phyloP scores from a whole-genome alignment of 2,888 invertebrate species.

The Erannis defoliaria region DNA sequence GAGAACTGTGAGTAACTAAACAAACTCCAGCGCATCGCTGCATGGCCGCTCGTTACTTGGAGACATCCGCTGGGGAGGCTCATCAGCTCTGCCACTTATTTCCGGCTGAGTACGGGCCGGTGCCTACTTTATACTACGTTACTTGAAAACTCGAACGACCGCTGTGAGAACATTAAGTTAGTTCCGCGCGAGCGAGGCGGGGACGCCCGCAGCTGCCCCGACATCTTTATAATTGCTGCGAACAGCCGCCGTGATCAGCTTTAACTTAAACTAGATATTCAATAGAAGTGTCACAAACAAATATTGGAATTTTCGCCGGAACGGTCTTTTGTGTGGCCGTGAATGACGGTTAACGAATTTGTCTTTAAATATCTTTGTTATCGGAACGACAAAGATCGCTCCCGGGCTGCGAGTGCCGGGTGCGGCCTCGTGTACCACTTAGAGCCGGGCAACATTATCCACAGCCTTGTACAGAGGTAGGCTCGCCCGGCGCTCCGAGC shows the following conservation, averaged over 20 bases:
- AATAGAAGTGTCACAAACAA: conserved; percentile 12
- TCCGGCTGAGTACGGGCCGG: too few relatives aligned
- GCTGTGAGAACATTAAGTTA: too few relatives aligned
- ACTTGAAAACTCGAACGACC: too few relatives aligned
- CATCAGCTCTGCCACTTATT: too few relatives aligned
- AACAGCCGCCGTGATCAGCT: conserved; percentile 1
- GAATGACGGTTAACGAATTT: conserved; percentile 3
- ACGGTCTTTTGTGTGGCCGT: neutral
- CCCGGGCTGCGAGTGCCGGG: neutral
- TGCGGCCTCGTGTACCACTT: neutral
- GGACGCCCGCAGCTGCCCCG: neutral
- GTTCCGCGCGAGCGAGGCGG: neutral
- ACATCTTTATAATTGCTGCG: conserved; percentile 18
- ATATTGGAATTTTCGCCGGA: conserved; percentile 3
- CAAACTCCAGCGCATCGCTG: too few relatives aligned
- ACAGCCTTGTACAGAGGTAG: too few relatives aligned
- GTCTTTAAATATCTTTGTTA: conserved; percentile 1
- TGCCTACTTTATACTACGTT: too few relatives aligned
- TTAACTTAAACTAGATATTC: conserved; percentile 2
- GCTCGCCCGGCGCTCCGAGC: too few relatives aligned
- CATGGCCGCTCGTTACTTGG: too few relatives aligned
- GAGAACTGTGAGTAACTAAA: too few relatives aligned
- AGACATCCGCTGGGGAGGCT: too few relatives aligned
- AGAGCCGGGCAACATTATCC: too few relatives aligned
- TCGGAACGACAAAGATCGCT: neutral